These are phyloP conservation scores for Onchidella celtica DNA, from an alignment of 2,888 invertebrate genomes.

Conservation along the genomic window DNA sequence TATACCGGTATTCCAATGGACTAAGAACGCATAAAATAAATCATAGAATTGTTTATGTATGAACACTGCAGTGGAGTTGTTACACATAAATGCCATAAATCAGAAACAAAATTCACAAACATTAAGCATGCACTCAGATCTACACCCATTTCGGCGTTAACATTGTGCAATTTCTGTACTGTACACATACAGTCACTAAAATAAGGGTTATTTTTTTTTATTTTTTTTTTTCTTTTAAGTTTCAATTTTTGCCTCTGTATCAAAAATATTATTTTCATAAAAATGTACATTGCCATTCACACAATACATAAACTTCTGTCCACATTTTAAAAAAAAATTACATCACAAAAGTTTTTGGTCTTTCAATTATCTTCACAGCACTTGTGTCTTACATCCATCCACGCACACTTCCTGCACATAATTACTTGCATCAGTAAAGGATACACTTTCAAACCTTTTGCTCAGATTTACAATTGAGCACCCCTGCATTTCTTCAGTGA, in stretches of 20 bases:
- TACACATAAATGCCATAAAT: constrained; percentile 45
- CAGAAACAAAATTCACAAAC: constrained; percentile 2
- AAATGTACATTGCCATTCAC: constrained; percentile 38
- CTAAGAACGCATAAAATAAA: not conserved
- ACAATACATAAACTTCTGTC: not conserved
- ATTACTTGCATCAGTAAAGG: too few relatives aligned
- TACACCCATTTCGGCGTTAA: constrained; percentile 20
- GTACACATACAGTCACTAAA: constrained; percentile 4
- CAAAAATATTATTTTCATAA: not conserved
- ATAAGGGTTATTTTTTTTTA: not conserved
- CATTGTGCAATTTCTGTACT: not conserved
- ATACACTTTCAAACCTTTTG: too few relatives aligned
- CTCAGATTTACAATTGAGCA: too few relatives aligned
- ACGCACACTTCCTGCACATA: too few relatives aligned
- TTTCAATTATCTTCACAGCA: constrained; percentile 28
- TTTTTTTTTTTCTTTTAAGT: not conserved
- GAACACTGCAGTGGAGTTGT: constrained; percentile 37
- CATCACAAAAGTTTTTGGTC: not conserved
- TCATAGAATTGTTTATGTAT: constrained; percentile 30
- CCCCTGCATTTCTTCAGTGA: too few relatives aligned
- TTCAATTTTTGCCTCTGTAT: not conserved
- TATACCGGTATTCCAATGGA: not conserved
- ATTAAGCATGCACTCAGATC: constrained; percentile 40
- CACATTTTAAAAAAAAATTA: not conserved
- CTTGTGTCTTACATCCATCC: not conserved